These are phyloP conservation scores for Myripristis murdjan DNA, from an alignment of 2,797 vertebrate species.

Conservation along the genomic window DNA sequence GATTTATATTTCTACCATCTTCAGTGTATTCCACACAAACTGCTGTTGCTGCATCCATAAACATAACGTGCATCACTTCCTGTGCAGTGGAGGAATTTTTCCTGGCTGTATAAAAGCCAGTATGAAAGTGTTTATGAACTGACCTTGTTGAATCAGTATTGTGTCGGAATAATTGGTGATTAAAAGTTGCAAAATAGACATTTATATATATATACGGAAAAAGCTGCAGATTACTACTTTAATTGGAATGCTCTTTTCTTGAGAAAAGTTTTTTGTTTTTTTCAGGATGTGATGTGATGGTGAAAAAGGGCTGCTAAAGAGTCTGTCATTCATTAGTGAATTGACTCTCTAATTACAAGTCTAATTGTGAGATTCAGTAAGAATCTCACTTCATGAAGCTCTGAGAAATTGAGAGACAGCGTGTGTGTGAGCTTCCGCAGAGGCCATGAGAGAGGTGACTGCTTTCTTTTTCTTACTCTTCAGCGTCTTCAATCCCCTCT, in stretches of 20 bases:
- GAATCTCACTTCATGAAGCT: slow-evolving; percentile 11
- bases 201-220: neutral
- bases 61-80: too few species aligned
- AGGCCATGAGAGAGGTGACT: too few species aligned
- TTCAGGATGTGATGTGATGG: neutral
- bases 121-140: too few species aligned
- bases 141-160: too few species aligned
- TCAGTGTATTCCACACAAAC: too few species aligned
- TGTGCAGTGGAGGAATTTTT: too few species aligned
- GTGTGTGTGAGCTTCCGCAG: neutral
- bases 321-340: slow-evolving; percentile 26
- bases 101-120: too few species aligned
- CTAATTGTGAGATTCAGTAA: slow-evolving; percentile 34
- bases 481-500: neutral
- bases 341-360: slow-evolving; percentile 31
- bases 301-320: slow-evolving; percentile 9
- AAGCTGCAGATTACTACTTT: neutral
- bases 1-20: too few species aligned
- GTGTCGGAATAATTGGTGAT: too few species aligned
- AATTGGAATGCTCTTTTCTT: neutral
- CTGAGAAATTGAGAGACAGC: neutral
- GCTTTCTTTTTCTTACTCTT: neutral
- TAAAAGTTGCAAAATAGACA: neutral
- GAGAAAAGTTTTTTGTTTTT: neutral
- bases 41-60: too few species aligned